Base-by-base conservation (phyloP, 2,888 invertebrate species). In the Eristalis arbustorum region DNA sequence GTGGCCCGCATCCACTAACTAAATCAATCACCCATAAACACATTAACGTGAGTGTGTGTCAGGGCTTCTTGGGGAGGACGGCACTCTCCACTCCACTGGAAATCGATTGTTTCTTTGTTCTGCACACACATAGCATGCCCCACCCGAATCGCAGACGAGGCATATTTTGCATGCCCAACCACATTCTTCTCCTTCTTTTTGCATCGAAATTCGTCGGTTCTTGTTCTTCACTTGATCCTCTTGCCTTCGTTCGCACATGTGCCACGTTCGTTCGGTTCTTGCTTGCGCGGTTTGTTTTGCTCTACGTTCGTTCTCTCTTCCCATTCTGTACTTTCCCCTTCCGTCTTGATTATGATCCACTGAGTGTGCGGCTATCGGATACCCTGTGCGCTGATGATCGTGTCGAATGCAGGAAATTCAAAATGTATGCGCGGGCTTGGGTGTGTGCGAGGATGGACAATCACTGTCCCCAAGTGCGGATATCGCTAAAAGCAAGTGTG, bases 401-500 rank as follows among this genome's bases (percentile, higher is more conserved):
- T 31, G 42, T 62, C 62, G 22, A 72, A 31, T 62, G 62, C 49
- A 72, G 72, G 62, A 62, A 62, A 72, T 31, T 25, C 40, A 18
- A 40, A 28, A n/a, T 40, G 37, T 40, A 13, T 8, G 42, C 42
- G 42, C 14, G 14, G 13, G 0, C 59, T 25, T 59, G 25, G 18
- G 49, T 42, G 28, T 57, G 56, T 8, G 5, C 6, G 56, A 8
- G 37, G 11, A 13, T 37, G 37, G 37, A 37, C 37, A 13, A 13
- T 3, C 37, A 37, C 13, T 42, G 49, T 57, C 34, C 18, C 49
- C 18, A 40, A 37, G 42, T 31, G 25, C 71, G 40, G 18, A 25
- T 72, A 14, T 67, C 40, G 66, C 59, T 23, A 75, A n/a, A 61
- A 40, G 61, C 67, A 42, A 61, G 61, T 67, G 67, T 59, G 59